A percentile compares a stretch with the other conserved stretches of the same genome.
phyloP scores from a whole-genome alignment of 2,113 vertebrate species.

The Rattus rattus region DNA sequence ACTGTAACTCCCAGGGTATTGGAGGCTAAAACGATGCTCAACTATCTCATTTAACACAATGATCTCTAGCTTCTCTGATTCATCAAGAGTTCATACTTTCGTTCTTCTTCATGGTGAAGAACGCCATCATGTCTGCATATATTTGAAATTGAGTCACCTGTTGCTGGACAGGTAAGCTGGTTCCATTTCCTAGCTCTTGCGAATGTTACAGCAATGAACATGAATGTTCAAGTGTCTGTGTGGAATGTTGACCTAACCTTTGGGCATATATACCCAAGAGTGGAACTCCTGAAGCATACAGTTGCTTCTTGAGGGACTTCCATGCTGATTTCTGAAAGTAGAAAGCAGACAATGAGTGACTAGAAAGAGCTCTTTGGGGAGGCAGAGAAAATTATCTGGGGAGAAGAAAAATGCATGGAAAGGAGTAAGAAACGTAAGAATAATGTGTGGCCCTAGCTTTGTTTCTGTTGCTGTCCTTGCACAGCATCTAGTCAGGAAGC shows the following conservation, averaged over 20 bases:
- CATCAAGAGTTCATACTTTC: too few species aligned
- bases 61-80: background rate
- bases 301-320: background rate
- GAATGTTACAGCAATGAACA: too few species aligned
- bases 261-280: background rate
- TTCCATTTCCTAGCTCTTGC: background rate
- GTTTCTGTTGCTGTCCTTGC: background rate
- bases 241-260: background rate
- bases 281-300: too few species aligned
- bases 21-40: background rate
- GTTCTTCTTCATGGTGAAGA: too few species aligned
- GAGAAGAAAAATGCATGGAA: too few species aligned
- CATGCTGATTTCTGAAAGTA: background rate
- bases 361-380: background rate
- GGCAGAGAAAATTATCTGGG: background rate
- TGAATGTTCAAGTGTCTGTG: too few species aligned
- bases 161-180: background rate
- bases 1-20: background rate
- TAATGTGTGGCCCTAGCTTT: background rate
- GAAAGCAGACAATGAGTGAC: background rate
- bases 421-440: background rate
- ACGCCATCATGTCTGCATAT: too few species aligned
- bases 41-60: background rate
- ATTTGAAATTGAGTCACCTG: background rate
- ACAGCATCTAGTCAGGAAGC: background rate